Percentiles rank a stretch among this genome's conserved stretches.
Evolutionary conservation across 2,797 vertebrate genomes (phyloP).

Genomic region (Hipposideros larvatus): DNA sequence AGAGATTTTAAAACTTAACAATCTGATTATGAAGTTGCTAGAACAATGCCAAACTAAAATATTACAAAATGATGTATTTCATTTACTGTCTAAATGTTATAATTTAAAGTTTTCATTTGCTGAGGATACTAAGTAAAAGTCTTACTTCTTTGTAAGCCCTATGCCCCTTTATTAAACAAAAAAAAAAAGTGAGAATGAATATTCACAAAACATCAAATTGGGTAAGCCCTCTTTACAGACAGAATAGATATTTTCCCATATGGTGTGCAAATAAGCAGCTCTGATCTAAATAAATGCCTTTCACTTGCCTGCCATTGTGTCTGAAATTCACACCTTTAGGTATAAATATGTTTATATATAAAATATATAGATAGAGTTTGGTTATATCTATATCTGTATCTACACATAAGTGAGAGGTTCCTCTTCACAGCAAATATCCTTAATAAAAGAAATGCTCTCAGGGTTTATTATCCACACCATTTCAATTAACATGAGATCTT

Average conservation of each 20-base stretch:
- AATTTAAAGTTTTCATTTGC: neutral
- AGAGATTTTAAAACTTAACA: neutral
- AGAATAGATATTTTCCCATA: neutral
- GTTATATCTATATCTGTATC: neutral
- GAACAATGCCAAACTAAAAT: neutral
- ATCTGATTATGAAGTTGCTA: constrained; percentile 22
- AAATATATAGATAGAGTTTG: neutral
- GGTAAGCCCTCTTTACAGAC: neutral
- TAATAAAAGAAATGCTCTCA: neutral
- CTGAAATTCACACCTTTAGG: constrained; percentile 3
- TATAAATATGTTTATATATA: neutral
- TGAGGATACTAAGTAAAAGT: neutral
- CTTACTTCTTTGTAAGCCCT: neutral
- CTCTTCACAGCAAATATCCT: neutral
- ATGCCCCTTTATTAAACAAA: neutral
- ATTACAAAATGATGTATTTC: neutral
- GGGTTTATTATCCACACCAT: neutral
- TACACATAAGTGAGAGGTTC: neutral
- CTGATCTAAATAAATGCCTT: neutral
- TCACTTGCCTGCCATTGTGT: neutral
- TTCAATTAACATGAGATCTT: neutral
- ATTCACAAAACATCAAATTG: neutral
- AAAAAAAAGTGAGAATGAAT: neutral
- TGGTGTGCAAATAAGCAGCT: neutral
- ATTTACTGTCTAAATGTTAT: neutral